phyloP scores from a whole-genome alignment of 2,113 vertebrate species.

The Pyrgilauda ruficollis region DNA sequence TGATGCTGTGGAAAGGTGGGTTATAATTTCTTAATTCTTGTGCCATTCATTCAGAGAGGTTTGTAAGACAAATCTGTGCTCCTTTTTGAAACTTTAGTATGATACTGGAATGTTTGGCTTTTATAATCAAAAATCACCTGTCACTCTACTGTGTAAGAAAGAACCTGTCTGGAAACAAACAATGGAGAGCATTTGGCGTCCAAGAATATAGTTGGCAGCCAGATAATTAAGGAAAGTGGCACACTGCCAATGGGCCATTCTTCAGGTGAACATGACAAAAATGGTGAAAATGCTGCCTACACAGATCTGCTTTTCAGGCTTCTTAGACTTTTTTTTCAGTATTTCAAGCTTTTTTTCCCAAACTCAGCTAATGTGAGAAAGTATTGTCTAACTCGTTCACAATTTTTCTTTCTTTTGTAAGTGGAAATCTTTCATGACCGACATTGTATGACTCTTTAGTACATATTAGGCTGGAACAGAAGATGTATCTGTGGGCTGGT shows the following conservation, averaged over 20 bases:
- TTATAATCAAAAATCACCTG: neutral
- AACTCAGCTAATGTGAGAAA: neutral
- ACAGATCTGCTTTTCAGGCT: neutral
- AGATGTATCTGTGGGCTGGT: neutral
- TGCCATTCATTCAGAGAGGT: neutral
- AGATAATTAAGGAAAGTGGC: neutral
- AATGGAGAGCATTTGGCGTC: neutral
- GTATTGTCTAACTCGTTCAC: conserved; percentile 7
- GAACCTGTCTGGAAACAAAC: conserved; percentile 19
- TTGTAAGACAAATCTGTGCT: neutral
- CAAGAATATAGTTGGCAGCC: neutral
- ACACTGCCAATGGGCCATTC: neutral
- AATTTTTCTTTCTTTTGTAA: neutral
- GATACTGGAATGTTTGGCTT: neutral
- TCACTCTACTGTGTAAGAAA: neutral
- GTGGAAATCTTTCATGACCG: conserved; percentile 2
- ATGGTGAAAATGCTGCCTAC: neutral
- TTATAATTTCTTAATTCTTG: neutral
- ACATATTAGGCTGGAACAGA: neutral
- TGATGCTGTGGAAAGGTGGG: neutral
- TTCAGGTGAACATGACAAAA: conserved; percentile 22
- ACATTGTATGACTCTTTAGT: neutral
- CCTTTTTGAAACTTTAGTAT: neutral
- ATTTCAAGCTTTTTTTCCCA: neutral
- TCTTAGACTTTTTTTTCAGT: neutral